phyloP scores from a whole-genome alignment of 2,888 invertebrate genomes.

The Acheta domesticus region DNA sequence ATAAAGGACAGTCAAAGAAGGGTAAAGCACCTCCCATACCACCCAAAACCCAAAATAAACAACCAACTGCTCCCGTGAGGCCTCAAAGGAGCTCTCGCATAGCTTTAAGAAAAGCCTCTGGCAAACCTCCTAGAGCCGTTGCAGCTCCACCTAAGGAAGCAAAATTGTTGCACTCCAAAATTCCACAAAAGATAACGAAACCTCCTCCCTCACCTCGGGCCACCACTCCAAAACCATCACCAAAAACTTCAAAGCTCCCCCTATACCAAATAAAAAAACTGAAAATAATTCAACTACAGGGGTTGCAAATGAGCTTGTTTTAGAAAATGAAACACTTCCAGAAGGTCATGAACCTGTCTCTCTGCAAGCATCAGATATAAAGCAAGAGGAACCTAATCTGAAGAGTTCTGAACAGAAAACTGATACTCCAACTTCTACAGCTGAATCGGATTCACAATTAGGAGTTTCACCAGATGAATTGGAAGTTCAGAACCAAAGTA shows the following conservation, averaged over 20 bases:
- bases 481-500: not conserved
- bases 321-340: not conserved
- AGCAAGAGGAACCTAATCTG: not conserved
- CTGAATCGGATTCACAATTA: not conserved
- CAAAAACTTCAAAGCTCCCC: conserved; percentile 4
- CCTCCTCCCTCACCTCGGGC: not conserved
- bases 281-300: not conserved
- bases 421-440: not conserved
- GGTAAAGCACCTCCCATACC: not conserved
- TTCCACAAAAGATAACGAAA: conserved; percentile 34
- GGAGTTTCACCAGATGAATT: not conserved
- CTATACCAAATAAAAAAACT: conserved; percentile 10
- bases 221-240: conserved; percentile 26
- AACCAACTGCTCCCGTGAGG: not conserved
- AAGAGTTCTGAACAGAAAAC: conserved; percentile 22
- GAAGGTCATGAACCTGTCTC: not conserved
- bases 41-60: not conserved
- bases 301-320: not conserved
- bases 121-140: not conserved
- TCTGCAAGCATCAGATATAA: not conserved
- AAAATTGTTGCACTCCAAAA: conserved; percentile 24
- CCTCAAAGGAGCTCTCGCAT: not conserved
- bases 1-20: not conserved
- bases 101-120: not conserved
- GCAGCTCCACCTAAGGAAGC: not conserved